Evolutionary conservation across 92 coral and sea anemone species (phyloP), one percentile per base, ranked within the genome.

Genomic region (Umimayanthus kanabou): DNA sequence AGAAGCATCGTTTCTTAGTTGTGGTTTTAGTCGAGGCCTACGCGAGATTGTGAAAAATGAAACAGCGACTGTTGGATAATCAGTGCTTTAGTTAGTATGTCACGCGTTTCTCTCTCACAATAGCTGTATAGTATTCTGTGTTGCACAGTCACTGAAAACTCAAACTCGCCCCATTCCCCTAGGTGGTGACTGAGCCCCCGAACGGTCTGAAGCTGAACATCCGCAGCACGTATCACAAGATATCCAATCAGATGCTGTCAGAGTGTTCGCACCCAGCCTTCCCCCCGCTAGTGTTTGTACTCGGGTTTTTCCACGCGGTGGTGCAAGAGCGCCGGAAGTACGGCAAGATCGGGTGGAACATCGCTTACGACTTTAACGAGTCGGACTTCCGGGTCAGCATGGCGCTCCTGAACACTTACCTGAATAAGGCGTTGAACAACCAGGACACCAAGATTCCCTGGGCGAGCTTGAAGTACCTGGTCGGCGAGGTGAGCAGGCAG

Each of bases 171-270:
- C 23, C 45, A 28, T 40, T 6, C 47, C 73, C 73, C 55, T 43
- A 97, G 99, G 99, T 97, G 53, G 99, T 97, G 25, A 97, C 99
- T 22, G 99, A 96, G 87, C 99, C 99, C 71, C 99, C 99, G 15
- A 97, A 97, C 80, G 99, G 99, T 39, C 93, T 97, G 23, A 97
- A 97, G 83, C 93, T 97, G 88, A 97, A 97, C 90, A 90, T 97
- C 75, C 99, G 99, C 85, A 97, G 99, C 78, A 97, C 99, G 8
- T 97, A 95, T 77, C 99, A 97, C 93, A 97, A 97, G 89, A 97
- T 97, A 77, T 95, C 99, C 89, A 95, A 97, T 76, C 97, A 95
- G 79, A 92, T 93, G 93, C 94, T 97, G 69, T 90, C 95, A 18
- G 99, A 97, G 40, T 97, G 99, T 76, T 88, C 92, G 83, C 99